These are phyloP conservation scores for Ectemnius lituratus DNA, from an alignment of 2,888 invertebrate genomes.

Conservation along the genomic window DNA sequence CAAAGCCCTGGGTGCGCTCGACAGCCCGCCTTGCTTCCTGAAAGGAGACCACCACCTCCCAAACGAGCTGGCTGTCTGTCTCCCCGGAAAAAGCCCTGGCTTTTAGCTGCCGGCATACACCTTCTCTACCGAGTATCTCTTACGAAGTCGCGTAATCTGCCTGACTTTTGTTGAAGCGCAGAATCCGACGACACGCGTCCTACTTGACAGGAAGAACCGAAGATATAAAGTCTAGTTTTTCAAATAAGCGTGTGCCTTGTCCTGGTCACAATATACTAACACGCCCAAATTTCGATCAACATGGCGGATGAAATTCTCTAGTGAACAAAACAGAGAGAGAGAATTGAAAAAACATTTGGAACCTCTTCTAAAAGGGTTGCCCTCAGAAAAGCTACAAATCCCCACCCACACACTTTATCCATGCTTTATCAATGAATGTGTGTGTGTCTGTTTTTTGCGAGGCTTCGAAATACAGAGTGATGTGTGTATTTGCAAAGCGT, in stretches of 20 bases:
- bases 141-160: slow-evolving; percentile 4
- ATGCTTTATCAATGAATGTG: no score
- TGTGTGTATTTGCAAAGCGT: slow-evolving; percentile 8
- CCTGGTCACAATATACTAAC: no score
- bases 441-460: background rate
- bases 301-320: no score
- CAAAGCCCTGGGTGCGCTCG: slow-evolving; percentile 44
- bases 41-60: no score
- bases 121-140: slow-evolving; percentile 11
- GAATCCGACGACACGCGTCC: background rate
- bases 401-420: no score
- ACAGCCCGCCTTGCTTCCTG: slow-evolving; percentile 27
- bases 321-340: no score
- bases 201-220: background rate
- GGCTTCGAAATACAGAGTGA: background rate
- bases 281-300: no score
- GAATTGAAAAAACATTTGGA: background rate
- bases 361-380: background rate
- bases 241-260: background rate
- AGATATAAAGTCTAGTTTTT: background rate
- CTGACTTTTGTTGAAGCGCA: background rate
- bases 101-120: slow-evolving; percentile 12
- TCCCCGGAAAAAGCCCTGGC: slow-evolving; percentile 44
- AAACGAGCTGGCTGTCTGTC: no score
- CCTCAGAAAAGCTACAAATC: background rate